Conservation (phyloP, 2,113 vertebrate species). For the Pituophis catenifer region DNA sequence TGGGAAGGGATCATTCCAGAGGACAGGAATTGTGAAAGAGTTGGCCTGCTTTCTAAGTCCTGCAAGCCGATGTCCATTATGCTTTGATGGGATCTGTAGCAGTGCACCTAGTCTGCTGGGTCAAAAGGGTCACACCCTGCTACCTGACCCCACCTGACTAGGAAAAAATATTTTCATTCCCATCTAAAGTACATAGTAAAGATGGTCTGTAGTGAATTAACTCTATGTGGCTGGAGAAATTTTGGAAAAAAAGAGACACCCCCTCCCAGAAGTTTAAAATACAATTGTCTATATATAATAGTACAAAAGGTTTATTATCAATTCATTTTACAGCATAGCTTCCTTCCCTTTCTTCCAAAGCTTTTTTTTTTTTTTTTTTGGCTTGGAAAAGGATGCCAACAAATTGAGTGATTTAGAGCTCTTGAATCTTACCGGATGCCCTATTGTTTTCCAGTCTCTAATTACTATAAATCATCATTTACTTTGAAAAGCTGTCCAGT, state of each 20-base stretch:
- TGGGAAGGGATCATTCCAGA: background rate
- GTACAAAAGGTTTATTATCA: background rate
- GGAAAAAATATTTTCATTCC: background rate
- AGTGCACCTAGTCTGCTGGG: background rate
- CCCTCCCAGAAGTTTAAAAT: background rate
- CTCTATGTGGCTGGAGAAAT: background rate
- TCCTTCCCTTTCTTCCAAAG: background rate
- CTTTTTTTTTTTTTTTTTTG: background rate
- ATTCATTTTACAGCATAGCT: background rate
- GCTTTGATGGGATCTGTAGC: background rate
- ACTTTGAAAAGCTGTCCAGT: background rate
- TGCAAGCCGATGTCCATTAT: background rate
- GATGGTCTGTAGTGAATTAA: background rate
- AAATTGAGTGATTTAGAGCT: background rate
- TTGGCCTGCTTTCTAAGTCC: background rate
- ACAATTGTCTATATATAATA: background rate
- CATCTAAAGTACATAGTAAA: background rate
- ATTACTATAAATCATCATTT: slow-evolving; percentile 16
- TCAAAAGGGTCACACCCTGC: background rate
- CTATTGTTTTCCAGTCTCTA: background rate
- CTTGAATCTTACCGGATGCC: background rate
- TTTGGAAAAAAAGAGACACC: background rate
- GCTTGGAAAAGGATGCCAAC: background rate
- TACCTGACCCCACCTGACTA: background rate
- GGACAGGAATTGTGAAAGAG: background rate